Evolutionary conservation across 2,797 vertebrate species (phyloP), one percentile per base, ranked within the genome.

Genomic region (Cercopithecus petaurista): DNA sequence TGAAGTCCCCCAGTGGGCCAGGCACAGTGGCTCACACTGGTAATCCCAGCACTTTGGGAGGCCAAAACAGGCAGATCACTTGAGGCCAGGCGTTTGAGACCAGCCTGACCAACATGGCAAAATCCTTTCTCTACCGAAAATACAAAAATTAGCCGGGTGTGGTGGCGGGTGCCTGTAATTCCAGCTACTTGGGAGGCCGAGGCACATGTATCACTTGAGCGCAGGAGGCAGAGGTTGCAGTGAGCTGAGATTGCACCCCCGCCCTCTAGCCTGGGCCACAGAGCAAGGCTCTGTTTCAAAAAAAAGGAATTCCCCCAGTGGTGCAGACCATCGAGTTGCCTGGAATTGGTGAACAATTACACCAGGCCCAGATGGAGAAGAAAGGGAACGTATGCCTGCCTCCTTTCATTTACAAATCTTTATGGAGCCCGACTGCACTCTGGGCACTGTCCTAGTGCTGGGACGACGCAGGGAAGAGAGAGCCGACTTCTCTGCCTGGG

Each of bases 191-290:
- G 1, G 15, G 30, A 17, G 15, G 30, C 30, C 7, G 4, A 67
- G 61, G 33, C 61, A 4, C 14, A 2, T 67, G 61, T n/a, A 9
- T 67, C 33, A 5, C 61, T 67, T 67, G 30, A 67, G 33, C 61
- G 33, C 61, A 67, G 30, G 61, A 67, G 14, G 33, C 61, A 67
- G 30, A 67, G 30, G 61, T n/a, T 67, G 61, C 30, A 67, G 61
- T 67, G 61, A 67, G 61, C 30, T 2, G 61, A 67, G 61, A 67
- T 67, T 1, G 0, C 3, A 0, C 61, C 14, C 33, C 15, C 1
- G 4, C 30, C 33, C 30, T 30, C 61, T 33, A 67, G 30, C 61
- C 61, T 67, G 61, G 61, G 30, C 15, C 61, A 67, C 30, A 67
- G 30, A n/a, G 30, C 8, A 0, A 17, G 30, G 33, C 30, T 64